Base-by-base conservation (phyloP, 2,113 vertebrate species). In the Macroglossus sobrinus region DNA sequence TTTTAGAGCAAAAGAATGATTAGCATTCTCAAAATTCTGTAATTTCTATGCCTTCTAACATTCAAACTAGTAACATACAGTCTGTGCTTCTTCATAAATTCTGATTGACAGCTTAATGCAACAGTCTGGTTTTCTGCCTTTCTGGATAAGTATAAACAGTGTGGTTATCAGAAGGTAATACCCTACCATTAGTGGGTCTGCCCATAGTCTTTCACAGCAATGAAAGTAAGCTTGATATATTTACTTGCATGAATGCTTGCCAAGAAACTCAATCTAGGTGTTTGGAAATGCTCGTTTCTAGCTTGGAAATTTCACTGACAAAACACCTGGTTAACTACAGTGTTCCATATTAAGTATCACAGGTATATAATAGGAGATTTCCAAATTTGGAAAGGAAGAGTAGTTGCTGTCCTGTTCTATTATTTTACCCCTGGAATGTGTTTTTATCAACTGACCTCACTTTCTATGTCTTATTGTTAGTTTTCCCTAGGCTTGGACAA, bases 81-180 rank as follows among this genome's bases (percentile, higher is more conserved):
- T 95, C 43, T 92, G 75, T 72, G 50, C 69, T 87, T 90, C 57
- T 75, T 89, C 75, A 30, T 88, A 81, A 93, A 2, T 84, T 93
- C 69, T 96, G 80, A 90, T 4, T 94, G 90, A 84, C 80, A 97
- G 30, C 22, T 89, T 95, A 97, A 97, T 90, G 30, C 80, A 81
- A 47, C 30, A 76, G 38, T 84, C 55, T 91, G 43, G 71, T 69
- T 91, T n/a, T 79, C 50, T 95, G 50, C 14, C 50, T 92, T 93
- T 76, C 80, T 95, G n/a, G 71, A 66, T 96, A 93, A 92, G 79
- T 84, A 14, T 79, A 96, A 89, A 96, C 47, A 61, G 35, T 55
- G 18, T 89, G 33, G 33, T 84, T 94, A 95, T 95, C 33, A 38
- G 71, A 94, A 93, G 38, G 40, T 59, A 96, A 92, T 61, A 91